Percentiles rank a stretch among this genome's conserved stretches.
Conservation (phyloP, 64 coral and sea anemone species). For the Porites lutea region DNA sequence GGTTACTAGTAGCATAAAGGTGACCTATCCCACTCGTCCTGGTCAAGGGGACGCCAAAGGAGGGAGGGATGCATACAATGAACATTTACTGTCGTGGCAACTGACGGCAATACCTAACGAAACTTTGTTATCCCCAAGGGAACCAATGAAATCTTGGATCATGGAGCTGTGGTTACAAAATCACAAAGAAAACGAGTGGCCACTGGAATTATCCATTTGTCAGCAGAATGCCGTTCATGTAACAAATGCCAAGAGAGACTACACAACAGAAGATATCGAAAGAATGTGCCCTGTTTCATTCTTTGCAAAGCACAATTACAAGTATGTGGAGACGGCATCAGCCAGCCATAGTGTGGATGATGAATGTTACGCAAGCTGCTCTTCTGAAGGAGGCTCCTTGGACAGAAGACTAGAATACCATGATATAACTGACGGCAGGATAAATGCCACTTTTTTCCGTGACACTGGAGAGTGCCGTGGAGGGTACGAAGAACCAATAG, state of each 20-base stretch:
- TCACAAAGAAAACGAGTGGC: background rate
- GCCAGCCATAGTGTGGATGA: background rate
- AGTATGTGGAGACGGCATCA: background rate
- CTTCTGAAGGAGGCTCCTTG: background rate
- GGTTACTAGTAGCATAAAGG: no score
- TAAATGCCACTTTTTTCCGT: no score
- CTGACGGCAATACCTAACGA: background rate
- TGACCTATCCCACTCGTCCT: no score
- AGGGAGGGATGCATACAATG: no score
- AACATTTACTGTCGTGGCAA: no score
- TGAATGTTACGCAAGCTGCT: background rate
- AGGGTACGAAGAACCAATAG: no score
- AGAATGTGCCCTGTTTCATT: slow-evolving; percentile 5
- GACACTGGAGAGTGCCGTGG: no score
- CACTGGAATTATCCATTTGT: background rate
- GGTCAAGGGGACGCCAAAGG: no score
- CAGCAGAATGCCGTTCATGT: background rate
- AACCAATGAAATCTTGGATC: slow-evolving; percentile 41
- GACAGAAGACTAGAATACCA: background rate
- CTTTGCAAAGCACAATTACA: slow-evolving; percentile 5
- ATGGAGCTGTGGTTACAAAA: background rate
- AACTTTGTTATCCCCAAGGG: background rate
- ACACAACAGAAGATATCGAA: background rate
- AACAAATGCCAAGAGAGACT: background rate
- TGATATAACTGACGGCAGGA: background rate